Conservation (phyloP, 92 coral and sea anemone species). For the Desmophyllum pertusum region DNA sequence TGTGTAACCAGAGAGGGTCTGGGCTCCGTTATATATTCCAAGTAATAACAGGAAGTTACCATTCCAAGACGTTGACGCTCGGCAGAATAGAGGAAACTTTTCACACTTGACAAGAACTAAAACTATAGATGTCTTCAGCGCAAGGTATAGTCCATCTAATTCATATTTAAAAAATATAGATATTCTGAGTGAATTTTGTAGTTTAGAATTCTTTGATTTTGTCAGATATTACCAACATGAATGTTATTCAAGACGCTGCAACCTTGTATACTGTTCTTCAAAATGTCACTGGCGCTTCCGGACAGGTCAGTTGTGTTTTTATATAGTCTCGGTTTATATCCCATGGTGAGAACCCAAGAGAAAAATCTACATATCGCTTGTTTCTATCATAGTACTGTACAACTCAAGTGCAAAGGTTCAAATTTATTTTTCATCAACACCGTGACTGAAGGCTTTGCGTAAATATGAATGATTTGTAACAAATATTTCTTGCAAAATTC, state of each 20-base stretch:
- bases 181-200: too few relatives aligned
- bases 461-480: neutral
- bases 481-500: neutral
- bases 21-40: too few relatives aligned
- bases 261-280: slow-evolving; percentile 16
- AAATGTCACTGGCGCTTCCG: slow-evolving; percentile 21
- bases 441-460: neutral
- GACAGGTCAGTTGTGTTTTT: slow-evolving; percentile 8
- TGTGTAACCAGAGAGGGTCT: too few relatives aligned
- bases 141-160: too few relatives aligned
- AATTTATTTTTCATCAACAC: neutral
- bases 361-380: neutral
- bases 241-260: slow-evolving; percentile 7
- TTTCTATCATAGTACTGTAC: too few relatives aligned
- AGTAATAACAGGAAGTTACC: too few relatives aligned
- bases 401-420: neutral
- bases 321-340: neutral
- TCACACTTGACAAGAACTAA: too few relatives aligned
- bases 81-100: too few relatives aligned
- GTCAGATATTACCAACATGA: neutral
- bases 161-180: too few relatives aligned
- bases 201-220: too few relatives aligned
- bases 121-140: too few relatives aligned
- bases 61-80: too few relatives aligned
- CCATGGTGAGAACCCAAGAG: neutral